phyloP scores from a whole-genome alignment of 2,113 vertebrate genomes.

The Ophthalmolycus amberensis region DNA sequence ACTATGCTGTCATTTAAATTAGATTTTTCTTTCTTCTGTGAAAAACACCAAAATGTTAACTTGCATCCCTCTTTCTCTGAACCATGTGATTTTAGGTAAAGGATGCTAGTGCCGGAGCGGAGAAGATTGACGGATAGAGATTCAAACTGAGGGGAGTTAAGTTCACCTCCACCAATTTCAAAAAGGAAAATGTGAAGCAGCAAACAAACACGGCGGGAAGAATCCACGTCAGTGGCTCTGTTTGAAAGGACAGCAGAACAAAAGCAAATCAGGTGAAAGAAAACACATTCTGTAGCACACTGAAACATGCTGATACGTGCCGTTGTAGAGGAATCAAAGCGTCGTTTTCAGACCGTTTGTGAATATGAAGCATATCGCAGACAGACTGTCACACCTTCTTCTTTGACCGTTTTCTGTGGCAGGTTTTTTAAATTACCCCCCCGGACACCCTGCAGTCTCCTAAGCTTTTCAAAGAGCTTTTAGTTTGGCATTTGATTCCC shows the following conservation, averaged over 20 bases:
- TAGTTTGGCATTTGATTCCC: conserved; percentile 71
- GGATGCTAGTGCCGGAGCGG: not conserved
- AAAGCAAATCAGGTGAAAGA: conserved; percentile 30
- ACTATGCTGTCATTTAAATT: not conserved
- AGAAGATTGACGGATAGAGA: not conserved
- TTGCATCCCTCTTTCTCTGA: not conserved
- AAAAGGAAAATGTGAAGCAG: conserved; percentile 18
- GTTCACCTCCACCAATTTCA: not conserved
- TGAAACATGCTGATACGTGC: conserved; percentile 42
- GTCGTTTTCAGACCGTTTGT: conserved; percentile 46
- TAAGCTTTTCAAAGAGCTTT: conserved; percentile 68
- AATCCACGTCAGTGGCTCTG: conserved; percentile 20
- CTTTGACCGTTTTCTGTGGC: conserved; percentile 55
- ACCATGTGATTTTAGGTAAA: not conserved
- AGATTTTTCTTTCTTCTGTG: not conserved
- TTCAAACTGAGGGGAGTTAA: not conserved
- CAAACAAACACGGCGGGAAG: not conserved
- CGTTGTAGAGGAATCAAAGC: conserved; percentile 49
- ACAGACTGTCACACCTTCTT: conserved; percentile 58
- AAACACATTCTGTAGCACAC: conserved; percentile 13
- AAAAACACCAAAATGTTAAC: not conserved
- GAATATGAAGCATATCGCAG: conserved; percentile 63
- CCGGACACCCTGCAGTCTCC: conserved; percentile 57
- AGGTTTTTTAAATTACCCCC: conserved; percentile 63
- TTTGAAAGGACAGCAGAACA: conserved; percentile 43